phyloP scores from a whole-genome alignment of 1,140 invertebrate genomes.

The Drosophila seguyi region DNA sequence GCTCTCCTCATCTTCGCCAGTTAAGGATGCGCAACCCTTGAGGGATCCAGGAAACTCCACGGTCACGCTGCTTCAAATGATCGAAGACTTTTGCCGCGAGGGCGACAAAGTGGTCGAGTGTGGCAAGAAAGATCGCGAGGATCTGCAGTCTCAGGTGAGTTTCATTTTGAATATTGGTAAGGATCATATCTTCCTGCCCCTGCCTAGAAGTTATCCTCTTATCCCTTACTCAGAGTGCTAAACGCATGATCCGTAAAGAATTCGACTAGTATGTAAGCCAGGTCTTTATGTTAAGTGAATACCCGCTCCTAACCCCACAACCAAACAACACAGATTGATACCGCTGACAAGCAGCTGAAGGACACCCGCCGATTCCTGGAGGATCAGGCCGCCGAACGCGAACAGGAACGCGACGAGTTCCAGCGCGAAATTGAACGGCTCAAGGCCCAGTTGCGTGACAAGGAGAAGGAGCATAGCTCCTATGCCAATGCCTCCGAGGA shows the following conservation, averaged over 20 bases:
- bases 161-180: too few species aligned
- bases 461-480: slow-evolving; percentile 87
- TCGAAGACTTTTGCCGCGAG: slow-evolving; percentile 88
- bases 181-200: neutral
- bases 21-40: slow-evolving; percentile 71
- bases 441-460: slow-evolving; percentile 88
- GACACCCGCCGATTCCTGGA: slow-evolving; percentile 91
- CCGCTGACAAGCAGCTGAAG: slow-evolving; percentile 91
- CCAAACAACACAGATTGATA: slow-evolving; percentile 88
- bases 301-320: slow-evolving; percentile 34
- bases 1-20: slow-evolving; percentile 72
- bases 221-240: slow-evolving; percentile 43
- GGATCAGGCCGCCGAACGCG: slow-evolving; percentile 91
- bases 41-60: slow-evolving; percentile 84
- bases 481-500: slow-evolving; percentile 86
- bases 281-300: slow-evolving; percentile 26
- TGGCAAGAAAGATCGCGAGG: slow-evolving; percentile 88
- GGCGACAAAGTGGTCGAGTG: slow-evolving; percentile 88
- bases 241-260: slow-evolving; percentile 64
- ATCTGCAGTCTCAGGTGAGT: slow-evolving; percentile 90
- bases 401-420: slow-evolving; percentile 92
- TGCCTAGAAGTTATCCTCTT: slow-evolving; percentile 7
- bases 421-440: slow-evolving; percentile 87
- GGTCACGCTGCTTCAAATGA: slow-evolving; percentile 86
- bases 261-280: slow-evolving; percentile 55